Conservation (phyloP, 2,113 vertebrate genomes). For the Phaetusa simplex region DNA sequence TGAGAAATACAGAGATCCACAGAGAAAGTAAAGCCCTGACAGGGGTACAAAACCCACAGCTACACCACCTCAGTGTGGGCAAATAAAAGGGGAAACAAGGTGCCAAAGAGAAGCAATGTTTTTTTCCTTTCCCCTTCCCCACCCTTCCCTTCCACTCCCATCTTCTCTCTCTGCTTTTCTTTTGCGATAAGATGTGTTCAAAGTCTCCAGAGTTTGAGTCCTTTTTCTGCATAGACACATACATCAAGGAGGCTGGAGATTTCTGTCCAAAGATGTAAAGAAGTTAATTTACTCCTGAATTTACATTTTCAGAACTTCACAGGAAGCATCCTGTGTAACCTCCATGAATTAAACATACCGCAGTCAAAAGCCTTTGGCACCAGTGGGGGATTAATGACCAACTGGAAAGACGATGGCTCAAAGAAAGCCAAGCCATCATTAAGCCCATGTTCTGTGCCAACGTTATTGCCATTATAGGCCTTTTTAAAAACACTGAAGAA, state of each 20-base stretch:
- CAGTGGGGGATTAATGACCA: neutral
- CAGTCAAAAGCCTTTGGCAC: neutral
- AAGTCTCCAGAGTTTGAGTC: neutral
- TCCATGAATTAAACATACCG: neutral
- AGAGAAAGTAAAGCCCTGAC: neutral
- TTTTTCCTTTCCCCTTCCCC: neutral
- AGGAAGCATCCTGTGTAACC: neutral
- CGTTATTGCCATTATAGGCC: neutral
- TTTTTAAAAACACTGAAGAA: neutral
- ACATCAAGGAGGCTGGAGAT: neutral
- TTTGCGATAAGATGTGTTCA: neutral
- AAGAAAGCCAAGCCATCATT: neutral
- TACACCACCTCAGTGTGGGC: neutral
- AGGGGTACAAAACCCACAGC: neutral
- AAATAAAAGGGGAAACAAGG: neutral
- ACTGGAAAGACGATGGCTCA: neutral
- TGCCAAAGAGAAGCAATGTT: neutral
- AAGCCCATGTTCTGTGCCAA: neutral
- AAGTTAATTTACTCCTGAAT: neutral
- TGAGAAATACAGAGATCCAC: neutral
- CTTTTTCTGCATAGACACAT: neutral
- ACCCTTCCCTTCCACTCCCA: neutral
- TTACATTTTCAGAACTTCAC: neutral
- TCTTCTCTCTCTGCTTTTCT: neutral
- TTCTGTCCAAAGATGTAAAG: neutral